Evolutionary conservation across 1,140 invertebrate genomes (phyloP).

Genomic region (Subanguina moxae): DNA sequence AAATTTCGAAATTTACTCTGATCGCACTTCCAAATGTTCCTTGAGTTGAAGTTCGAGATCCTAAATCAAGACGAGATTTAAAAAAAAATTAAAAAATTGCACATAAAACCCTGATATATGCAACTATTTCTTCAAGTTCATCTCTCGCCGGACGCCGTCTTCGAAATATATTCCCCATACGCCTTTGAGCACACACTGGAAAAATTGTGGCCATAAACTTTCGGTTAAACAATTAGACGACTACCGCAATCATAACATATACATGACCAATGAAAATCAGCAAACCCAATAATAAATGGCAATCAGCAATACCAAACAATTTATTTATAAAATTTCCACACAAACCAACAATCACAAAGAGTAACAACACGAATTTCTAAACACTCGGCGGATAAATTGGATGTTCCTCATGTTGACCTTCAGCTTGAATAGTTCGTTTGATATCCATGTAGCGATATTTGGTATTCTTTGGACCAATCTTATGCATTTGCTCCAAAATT

Average conservation of each 20-base stretch:
- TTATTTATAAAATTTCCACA: background rate
- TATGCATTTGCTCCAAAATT: slow-evolving; percentile 74
- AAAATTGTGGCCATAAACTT: background rate
- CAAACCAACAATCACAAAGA: slow-evolving; percentile 7
- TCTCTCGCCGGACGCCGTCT: slow-evolving; percentile 26
- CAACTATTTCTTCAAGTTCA: slow-evolving; percentile 38
- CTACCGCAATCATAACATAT: background rate
- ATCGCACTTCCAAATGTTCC: background rate
- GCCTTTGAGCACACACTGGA: background rate
- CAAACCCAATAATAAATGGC: background rate
- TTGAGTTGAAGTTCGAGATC: slow-evolving; percentile 33
- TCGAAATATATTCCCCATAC: slow-evolving; percentile 40
- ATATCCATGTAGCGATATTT: slow-evolving; percentile 54
- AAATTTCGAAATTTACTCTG: slow-evolving; percentile 16
- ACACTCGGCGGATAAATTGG: slow-evolving; percentile 48
- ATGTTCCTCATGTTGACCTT: slow-evolving; percentile 51
- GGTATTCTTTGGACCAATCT: slow-evolving; percentile 62
- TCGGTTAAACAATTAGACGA: background rate
- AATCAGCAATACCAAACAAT: background rate
- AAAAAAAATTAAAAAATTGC: no score
- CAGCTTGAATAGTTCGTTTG: slow-evolving; percentile 51
- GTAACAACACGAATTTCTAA: slow-evolving; percentile 22
- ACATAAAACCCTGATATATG: slow-evolving; percentile 13
- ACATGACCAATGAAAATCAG: background rate
- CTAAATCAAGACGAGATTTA: no score